These are phyloP conservation scores for Chaetodon trifascialis DNA, from an alignment of 2,113 vertebrate genomes.

Conservation along the genomic window DNA sequence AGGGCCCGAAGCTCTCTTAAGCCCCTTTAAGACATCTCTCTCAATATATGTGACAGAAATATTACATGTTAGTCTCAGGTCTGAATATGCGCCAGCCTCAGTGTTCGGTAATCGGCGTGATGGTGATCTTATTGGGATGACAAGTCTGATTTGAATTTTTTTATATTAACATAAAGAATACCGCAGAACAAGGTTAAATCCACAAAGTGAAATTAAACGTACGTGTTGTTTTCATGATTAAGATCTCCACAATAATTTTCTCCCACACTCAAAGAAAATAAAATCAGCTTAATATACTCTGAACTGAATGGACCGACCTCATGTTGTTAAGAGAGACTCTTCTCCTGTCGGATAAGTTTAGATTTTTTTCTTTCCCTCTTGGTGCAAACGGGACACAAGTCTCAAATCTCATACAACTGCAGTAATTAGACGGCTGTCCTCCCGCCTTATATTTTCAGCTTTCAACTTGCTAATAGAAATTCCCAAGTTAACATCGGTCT, in stretches of 20 bases:
- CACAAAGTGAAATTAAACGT: slow-evolving; percentile 10
- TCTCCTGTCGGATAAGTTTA: not conserved
- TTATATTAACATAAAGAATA: not conserved
- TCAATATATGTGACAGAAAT: not conserved
- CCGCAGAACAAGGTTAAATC: not conserved
- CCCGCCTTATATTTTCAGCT: not conserved
- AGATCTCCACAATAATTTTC: not conserved
- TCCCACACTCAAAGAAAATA: not conserved
- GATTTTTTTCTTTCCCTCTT: not conserved
- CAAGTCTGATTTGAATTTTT: not conserved
- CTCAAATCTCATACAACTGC: not conserved
- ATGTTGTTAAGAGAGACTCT: not conserved
- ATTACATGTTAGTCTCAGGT: not conserved
- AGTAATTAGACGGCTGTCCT: not conserved
- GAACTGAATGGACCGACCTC: not conserved
- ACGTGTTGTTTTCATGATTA: not conserved
- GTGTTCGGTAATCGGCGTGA: not conserved
- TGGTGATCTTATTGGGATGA: not conserved
- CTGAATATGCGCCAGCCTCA: not conserved
- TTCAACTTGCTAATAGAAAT: not conserved
- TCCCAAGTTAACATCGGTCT: not conserved
- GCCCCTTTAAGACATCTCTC: not conserved
- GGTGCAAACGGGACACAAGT: not conserved
- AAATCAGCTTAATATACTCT: not conserved
- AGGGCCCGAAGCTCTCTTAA: not conserved